Percentiles rank a stretch among this genome's conserved stretches.
Evolutionary conservation across 1,140 invertebrate genomes (phyloP).

Genomic region (Triops longicaudatus): DNA sequence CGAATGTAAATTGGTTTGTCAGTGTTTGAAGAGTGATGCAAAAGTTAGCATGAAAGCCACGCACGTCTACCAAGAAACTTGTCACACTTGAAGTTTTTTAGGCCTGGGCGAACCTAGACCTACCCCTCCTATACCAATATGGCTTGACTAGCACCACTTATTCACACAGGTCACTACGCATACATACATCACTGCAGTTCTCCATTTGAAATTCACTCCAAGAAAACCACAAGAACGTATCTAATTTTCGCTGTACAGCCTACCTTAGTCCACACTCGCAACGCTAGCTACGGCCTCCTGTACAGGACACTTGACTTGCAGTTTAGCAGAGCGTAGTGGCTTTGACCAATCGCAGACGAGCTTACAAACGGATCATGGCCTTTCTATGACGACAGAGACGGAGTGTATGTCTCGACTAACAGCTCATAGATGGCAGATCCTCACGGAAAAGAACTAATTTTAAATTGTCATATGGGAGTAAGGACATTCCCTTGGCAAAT

Average conservation of each 20-base stretch:
- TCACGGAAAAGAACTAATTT: neutral
- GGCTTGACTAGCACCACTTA: constrained; percentile 7
- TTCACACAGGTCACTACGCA: neutral
- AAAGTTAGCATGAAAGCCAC: neutral
- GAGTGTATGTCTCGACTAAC: neutral
- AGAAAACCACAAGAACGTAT: neutral
- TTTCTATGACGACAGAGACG: neutral
- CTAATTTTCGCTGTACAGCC: constrained; percentile 14
- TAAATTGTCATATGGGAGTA: too few species aligned
- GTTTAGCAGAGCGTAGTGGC: constrained; percentile 2
- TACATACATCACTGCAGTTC: neutral
- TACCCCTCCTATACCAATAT: neutral
- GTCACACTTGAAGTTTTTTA: neutral
- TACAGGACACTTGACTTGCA: constrained; percentile 7
- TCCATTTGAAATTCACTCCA: constrained; percentile 2
- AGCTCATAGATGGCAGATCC: neutral
- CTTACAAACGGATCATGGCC: neutral
- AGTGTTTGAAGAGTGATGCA: neutral
- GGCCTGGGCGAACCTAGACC: constrained; percentile 13
- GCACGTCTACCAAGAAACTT: neutral
- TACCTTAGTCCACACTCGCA: constrained; percentile 7
- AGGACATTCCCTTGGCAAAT: too few species aligned
- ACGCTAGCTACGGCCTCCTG: constrained; percentile 13
- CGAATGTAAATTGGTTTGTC: too few species aligned
- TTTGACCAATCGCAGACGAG: neutral